Evolutionary conservation across 1,140 invertebrate species (phyloP).

Genomic region (Hylyphantes graminicola): DNA sequence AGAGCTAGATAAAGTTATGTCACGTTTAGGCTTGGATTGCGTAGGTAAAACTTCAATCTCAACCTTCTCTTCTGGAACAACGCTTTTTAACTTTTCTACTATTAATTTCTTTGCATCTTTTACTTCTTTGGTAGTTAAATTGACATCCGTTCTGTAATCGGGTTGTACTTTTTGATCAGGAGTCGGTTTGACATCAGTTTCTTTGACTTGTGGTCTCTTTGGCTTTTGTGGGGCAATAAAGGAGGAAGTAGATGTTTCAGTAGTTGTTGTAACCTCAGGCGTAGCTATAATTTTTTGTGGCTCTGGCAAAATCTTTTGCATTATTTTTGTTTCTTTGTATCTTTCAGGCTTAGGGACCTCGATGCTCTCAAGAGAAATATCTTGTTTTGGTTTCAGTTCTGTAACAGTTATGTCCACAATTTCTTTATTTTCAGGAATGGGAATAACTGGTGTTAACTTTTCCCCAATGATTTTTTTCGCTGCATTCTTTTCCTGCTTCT

Average conservation of each 20-base stretch:
- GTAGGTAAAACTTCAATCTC: conserved; percentile 1
- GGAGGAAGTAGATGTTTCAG: not conserved
- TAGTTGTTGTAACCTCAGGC: not conserved
- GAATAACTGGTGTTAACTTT: conserved; percentile 19
- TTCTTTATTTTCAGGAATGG: conserved; percentile 10
- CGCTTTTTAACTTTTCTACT: conserved; percentile 9
- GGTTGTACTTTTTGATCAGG: not conserved
- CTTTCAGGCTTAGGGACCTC: conserved; percentile 21
- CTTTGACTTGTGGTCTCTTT: not conserved
- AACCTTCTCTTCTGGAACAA: not conserved
- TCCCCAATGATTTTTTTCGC: conserved; percentile 33
- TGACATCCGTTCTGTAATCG: not conserved
- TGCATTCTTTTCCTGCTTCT: conserved; percentile 5
- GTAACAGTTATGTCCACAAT: conserved; percentile 41
- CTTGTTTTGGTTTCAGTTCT: conserved; percentile 54
- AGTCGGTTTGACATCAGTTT: conserved; percentile 1
- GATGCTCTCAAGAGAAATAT: conserved; percentile 44
- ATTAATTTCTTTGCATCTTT: conserved; percentile 9
- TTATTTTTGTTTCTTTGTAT: conserved; percentile 8
- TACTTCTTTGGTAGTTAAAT: conserved; percentile 15
- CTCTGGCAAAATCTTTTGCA: conserved; percentile 19
- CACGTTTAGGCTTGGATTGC: conserved; percentile 48
- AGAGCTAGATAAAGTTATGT: conserved; percentile 45
- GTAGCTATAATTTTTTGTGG: not conserved
- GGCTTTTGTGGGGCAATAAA: conserved; percentile 5